Base-by-base conservation (phyloP, 2,113 vertebrate genomes). In the Psophia crepitans region DNA sequence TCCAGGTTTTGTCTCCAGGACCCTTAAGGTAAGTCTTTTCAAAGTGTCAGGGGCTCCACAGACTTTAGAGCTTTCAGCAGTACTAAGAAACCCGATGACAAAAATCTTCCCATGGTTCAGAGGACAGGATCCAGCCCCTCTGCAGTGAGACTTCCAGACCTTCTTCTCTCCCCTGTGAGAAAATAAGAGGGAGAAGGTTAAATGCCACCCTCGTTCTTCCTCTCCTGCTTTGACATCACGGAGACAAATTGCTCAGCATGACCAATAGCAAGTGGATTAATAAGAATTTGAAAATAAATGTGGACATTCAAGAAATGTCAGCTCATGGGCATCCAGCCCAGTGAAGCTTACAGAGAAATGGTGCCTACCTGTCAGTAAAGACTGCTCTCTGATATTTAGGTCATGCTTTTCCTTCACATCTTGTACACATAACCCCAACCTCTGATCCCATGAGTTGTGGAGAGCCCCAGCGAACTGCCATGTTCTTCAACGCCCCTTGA, bases 381-480 rank as follows among this genome's bases (percentile, higher is more conserved):
- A 21, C 28, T 71, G 32, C 27, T 49, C n/a, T 8, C n/a, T n/a
- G 66, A 5, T 21, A 69, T 27, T 75, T 21, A 49, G 27, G 5
- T 22, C 32, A 11, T 4, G 22, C 3, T 77, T 49, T 70, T 23
- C 44, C 30, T 39, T 11, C 54, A 86, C 53, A 16, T 37, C 64
- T 26, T 0, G 0, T 43, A 78, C 11, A 2, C 43, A n/a, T n/a
- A 58, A 21, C 6, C 30, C 71, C 70, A 83, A 3, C 6, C 71
- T 65, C 60, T 22, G 51, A 33, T 3, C n/a, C 22, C 13, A 11
- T 2, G 27, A 37, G 12, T 22, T 1, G 6, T 8, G 32, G 54
- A 70, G 60, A 70, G n/a, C 37, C 73, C 85, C 65, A 54, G 33
- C 6, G 4, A 65, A 7, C 5, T 61, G 18, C 28, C 3, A 1